Evolutionary conservation across 2,888 invertebrate genomes (phyloP).

Genomic region (Apamea sordens): DNA sequence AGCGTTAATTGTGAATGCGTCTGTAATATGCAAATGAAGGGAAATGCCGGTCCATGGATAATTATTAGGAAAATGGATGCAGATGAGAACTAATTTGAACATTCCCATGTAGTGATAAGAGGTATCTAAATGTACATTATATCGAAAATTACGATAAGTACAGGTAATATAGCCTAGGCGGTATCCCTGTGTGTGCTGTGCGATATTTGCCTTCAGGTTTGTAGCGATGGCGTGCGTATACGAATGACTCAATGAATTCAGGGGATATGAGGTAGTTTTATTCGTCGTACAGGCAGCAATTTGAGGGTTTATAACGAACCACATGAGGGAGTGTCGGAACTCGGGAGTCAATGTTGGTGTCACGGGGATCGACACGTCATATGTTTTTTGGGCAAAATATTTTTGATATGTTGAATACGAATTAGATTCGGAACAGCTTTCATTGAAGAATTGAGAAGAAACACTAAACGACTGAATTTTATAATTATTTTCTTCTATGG

Average conservation of each 20-base stretch:
- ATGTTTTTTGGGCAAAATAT: constrained; percentile 71
- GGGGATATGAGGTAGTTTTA: constrained; percentile 73
- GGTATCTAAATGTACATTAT: constrained; percentile 22
- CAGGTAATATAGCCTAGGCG: constrained; percentile 16
- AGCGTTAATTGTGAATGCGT: constrained; percentile 49
- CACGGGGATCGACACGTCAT: constrained; percentile 68
- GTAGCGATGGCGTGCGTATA: constrained; percentile 52
- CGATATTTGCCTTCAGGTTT: constrained; percentile 52
- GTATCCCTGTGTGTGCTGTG: constrained; percentile 19
- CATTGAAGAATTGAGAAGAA: background rate
- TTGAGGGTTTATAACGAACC: constrained; percentile 80
- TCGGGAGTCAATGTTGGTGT: constrained; percentile 62
- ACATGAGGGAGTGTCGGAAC: constrained; percentile 68
- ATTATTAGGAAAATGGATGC: constrained; percentile 47
- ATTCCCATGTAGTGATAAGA: constrained; percentile 21
- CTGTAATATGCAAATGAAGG: constrained; percentile 58
- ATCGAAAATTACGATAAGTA: constrained; percentile 33
- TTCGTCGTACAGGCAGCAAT: constrained; percentile 75
- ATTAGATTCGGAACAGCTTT: constrained; percentile 5
- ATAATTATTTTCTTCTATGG: background rate
- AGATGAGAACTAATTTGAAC: constrained; percentile 48
- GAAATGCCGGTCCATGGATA: constrained; percentile 40
- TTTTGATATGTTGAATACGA: constrained; percentile 63
- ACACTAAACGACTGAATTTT: background rate
- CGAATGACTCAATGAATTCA: constrained; percentile 72